These are phyloP conservation scores for Trilocha varians DNA, from an alignment of 2,888 invertebrate genomes.

Conservation along the genomic window DNA sequence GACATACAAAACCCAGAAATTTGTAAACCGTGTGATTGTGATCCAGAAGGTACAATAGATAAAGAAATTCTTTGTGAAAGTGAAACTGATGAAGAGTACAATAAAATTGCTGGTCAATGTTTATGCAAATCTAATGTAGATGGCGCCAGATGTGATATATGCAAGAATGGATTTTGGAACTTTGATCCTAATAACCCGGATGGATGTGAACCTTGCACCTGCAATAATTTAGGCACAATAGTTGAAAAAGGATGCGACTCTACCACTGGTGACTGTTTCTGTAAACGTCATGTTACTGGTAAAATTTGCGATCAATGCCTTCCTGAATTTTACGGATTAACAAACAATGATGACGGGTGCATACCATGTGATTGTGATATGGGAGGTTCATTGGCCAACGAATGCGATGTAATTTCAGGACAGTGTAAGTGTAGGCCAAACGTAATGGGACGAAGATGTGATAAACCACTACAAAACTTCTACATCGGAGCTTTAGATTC, in stretches of 20 bases:
- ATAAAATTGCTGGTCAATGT: conserved; percentile 91
- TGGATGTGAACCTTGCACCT: conserved; percentile 94
- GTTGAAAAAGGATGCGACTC: conserved; percentile 95
- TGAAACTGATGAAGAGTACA: conserved; percentile 83
- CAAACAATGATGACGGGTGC: conserved; percentile 94
- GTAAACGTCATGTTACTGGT: conserved; percentile 96
- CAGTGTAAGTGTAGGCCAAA: conserved; percentile 92
- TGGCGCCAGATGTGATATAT: conserved; percentile 91
- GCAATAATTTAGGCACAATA: conserved; percentile 90
- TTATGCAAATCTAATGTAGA: conserved; percentile 94
- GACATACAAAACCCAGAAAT: conserved; percentile 91
- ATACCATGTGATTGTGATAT: conserved; percentile 95
- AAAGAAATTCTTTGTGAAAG: conserved; percentile 94
- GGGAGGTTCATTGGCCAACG: conserved; percentile 92
- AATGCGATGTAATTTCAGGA: conserved; percentile 93
- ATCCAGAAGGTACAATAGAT: conserved; percentile 88
- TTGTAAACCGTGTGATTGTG: conserved; percentile 94
- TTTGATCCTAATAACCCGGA: conserved; percentile 84
- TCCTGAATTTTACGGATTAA: conserved; percentile 93
- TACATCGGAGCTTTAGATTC: conserved; percentile 92
- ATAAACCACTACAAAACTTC: conserved; percentile 90
- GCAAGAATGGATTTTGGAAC: conserved; percentile 96
- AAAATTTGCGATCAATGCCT: conserved; percentile 96
- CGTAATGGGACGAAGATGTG: conserved; percentile 89
- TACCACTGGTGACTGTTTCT: conserved; percentile 92